phyloP scores from a whole-genome alignment of 2,113 vertebrate genomes.

The Labeo rohita region DNA sequence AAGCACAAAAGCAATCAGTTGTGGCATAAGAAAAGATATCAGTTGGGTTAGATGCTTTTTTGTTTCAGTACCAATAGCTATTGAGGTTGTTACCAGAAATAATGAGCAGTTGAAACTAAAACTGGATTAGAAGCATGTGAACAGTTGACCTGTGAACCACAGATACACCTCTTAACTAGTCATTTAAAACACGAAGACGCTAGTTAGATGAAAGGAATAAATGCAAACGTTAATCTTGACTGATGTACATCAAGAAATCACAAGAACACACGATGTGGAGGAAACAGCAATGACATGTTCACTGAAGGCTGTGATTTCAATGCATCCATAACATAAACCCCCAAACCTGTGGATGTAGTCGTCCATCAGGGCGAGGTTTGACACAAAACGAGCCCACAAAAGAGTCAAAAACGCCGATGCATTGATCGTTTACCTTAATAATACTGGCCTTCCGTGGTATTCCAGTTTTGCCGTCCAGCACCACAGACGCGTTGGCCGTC shows the following conservation, averaged over 20 bases:
- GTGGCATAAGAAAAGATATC: neutral
- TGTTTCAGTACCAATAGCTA: neutral
- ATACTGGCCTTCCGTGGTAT: conserved; percentile 94
- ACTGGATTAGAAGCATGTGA: neutral
- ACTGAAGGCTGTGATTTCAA: neutral
- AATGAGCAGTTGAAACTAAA: neutral
- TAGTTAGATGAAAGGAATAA: neutral
- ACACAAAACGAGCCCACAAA: neutral
- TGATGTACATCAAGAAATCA: neutral
- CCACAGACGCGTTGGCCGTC: conserved; percentile 66
- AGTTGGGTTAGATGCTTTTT: neutral
- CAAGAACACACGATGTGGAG: neutral
- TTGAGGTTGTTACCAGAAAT: neutral
- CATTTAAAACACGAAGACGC: neutral
- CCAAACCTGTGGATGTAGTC: conserved; percentile 48
- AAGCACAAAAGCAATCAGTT: neutral
- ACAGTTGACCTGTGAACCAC: neutral
- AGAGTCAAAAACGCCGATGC: neutral
- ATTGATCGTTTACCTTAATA: conserved; percentile 86
- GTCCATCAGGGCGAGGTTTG: conserved; percentile 30
- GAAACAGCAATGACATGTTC: neutral
- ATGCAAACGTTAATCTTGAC: neutral
- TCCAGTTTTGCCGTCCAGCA: conserved; percentile 80
- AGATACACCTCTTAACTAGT: neutral
- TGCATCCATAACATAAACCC: neutral